Evolutionary conservation across 1,140 invertebrate genomes (phyloP), one percentile per base, ranked within the genome.

Genomic region (Drosophila virilis): DNA sequence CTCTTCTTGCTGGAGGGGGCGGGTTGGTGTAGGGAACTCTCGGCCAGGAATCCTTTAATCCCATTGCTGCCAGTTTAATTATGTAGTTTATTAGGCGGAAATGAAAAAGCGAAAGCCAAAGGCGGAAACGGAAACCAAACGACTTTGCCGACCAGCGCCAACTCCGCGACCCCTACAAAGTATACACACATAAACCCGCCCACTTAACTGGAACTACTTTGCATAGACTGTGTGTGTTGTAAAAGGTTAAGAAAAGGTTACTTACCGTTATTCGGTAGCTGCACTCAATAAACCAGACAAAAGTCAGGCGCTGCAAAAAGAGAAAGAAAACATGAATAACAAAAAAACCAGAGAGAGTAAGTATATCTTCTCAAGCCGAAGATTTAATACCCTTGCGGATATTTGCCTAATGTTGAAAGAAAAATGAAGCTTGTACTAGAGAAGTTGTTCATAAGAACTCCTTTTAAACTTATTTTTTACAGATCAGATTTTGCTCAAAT

Each of bases 11-110:
- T 37, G 50, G 45, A 22, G 0, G 28, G 5, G 28, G 1, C 5
- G 13, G 22, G 22, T 3, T 22, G 22, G 22, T 3, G 22, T 13
- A 35, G 13, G 37, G 12, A 40, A 35, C 13, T 60, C 38, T 33
- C 35, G 48, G 58, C 64, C 33, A 64, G 74, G 85, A 90, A 90
- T 90, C 85, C 85, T 90, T 90, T 90, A 90, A 90, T 90, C 85
- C 85, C 81, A 86, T 90, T 90, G 83, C 86, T 90, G 85, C 78
- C 81, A 90, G 86, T 90, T 90, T 90, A 90, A 90, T 90, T 90
- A 90, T 90, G 85, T 90, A 90, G 85, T 90, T 90, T 90, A 90
- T 90, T 90, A 90, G 81, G 85, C 85, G 85, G 85, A 90, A 90
- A 90, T 90, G 85, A 90, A 90, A 90, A 90, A 90, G 85, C 85